Conservation (phyloP, 2,888 invertebrate species). For the Drosophila heteroneura region DNA sequence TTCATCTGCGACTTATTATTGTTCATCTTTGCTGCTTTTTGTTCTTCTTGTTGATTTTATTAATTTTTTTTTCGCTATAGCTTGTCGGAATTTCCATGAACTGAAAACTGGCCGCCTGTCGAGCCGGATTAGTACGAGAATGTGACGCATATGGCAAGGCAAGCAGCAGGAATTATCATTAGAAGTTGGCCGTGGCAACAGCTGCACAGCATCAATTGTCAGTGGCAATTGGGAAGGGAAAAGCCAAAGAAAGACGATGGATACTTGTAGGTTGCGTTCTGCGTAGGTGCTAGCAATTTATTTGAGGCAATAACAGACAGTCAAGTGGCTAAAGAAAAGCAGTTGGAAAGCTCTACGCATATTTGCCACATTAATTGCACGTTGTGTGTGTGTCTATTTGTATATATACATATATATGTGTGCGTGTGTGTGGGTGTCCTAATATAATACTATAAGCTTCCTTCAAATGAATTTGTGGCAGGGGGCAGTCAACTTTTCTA, state of each 20-base stretch:
- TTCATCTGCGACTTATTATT: slow-evolving; percentile 25
- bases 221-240: neutral
- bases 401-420: neutral
- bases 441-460: slow-evolving; percentile 25
- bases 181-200: slow-evolving; percentile 74
- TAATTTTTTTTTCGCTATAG: slow-evolving; percentile 49
- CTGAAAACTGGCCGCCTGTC: slow-evolving; percentile 36
- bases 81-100: slow-evolving; percentile 57
- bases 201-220: slow-evolving; percentile 71
- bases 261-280: slow-evolving; percentile 6
- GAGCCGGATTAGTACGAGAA: slow-evolving; percentile 20
- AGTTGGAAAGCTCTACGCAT: slow-evolving; percentile 60
- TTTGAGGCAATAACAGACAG: slow-evolving; percentile 73
- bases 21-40: slow-evolving; percentile 4
- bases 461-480: slow-evolving; percentile 21
- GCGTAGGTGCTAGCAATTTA: slow-evolving; percentile 57
- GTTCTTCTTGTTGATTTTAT: slow-evolving; percentile 46
- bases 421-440: slow-evolving; percentile 5
- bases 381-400: slow-evolving; percentile 15
- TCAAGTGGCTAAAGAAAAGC: slow-evolving; percentile 61
- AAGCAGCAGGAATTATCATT: slow-evolving; percentile 66
- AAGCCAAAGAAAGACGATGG: neutral
- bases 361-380: slow-evolving; percentile 69
- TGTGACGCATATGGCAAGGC: slow-evolving; percentile 56
- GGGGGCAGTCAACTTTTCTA: slow-evolving; percentile 12